phyloP scores from a whole-genome alignment of 2,888 invertebrate genomes.

The Clanis bilineata region DNA sequence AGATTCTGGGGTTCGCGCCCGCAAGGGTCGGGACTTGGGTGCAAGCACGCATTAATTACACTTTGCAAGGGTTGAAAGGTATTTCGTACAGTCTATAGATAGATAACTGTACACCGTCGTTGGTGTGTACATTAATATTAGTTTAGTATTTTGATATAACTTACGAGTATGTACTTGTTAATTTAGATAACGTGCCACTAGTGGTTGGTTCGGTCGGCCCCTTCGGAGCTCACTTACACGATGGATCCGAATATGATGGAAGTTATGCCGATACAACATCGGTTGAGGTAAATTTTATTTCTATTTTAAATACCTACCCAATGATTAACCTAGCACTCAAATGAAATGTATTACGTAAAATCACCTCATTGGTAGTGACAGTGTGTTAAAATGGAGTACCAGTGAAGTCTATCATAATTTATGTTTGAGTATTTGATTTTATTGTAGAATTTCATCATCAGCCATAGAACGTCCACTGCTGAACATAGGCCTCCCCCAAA shows the following conservation, averaged over 20 bases:
- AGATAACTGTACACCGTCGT: slow-evolving; percentile 37
- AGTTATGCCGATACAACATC: slow-evolving; percentile 87
- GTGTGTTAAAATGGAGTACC: too few species aligned
- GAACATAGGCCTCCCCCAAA: too few species aligned
- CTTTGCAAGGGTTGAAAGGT: slow-evolving; percentile 62
- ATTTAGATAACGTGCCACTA: slow-evolving; percentile 72
- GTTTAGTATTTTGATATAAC: slow-evolving; percentile 22
- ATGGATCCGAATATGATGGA: slow-evolving; percentile 97
- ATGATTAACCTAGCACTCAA: too few species aligned
- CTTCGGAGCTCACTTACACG: slow-evolving; percentile 94
- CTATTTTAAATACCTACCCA: too few species aligned
- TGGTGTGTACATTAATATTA: slow-evolving; percentile 14
- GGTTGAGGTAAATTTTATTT: slow-evolving; percentile 65
- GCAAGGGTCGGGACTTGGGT: slow-evolving; percentile 71
- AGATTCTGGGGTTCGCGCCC: slow-evolving; percentile 56
- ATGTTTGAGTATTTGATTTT: too few species aligned
- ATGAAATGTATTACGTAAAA: too few species aligned
- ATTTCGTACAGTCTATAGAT: slow-evolving; percentile 46
- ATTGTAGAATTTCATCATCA: too few species aligned
- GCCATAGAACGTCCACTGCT: too few species aligned
- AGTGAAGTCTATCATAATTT: too few species aligned
- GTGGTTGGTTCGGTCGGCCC: slow-evolving; percentile 96
- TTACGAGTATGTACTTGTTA: slow-evolving; percentile 18
- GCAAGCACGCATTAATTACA: slow-evolving; percentile 78
- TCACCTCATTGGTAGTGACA: too few species aligned